phyloP scores from a whole-genome alignment of 2,797 vertebrate species.

The Acrossocheilus wenchowensis region DNA sequence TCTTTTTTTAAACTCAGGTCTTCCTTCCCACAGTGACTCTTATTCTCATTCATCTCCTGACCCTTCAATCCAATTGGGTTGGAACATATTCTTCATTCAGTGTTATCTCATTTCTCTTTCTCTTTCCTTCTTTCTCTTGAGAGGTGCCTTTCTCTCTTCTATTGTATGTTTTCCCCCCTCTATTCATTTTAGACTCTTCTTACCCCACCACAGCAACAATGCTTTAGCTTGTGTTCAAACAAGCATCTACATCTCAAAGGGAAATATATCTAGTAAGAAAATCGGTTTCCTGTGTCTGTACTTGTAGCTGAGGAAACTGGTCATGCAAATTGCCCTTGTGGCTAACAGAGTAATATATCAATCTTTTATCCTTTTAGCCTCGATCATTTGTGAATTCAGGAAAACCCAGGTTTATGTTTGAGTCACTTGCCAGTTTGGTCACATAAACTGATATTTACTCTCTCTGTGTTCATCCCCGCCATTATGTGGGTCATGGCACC shows the following conservation, averaged over 20 bases:
- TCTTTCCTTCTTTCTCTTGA: conserved; percentile 56
- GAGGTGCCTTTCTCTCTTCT: conserved; percentile 50
- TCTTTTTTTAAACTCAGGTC: conserved; percentile 45
- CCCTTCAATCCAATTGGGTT: conserved; percentile 50
- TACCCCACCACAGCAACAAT: not conserved
- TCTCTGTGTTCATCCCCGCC: not conserved
- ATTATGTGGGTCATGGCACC: conserved; percentile 36
- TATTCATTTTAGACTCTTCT: conserved; percentile 29
- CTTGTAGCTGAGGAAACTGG: not conserved
- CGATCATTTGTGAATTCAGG: not conserved
- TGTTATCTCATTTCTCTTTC: conserved; percentile 46
- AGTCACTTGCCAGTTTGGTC: conserved; percentile 21
- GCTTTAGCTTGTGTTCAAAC: not conserved
- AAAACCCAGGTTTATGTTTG: not conserved
- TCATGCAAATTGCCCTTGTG: not conserved
- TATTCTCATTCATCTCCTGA: conserved; percentile 51
- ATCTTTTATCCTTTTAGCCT: not conserved
- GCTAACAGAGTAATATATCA: not conserved
- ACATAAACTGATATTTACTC: conserved; percentile 9
- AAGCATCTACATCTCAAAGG: conserved; percentile 15
- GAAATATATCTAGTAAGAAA: conserved; percentile 25
- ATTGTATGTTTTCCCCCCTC: conserved; percentile 46
- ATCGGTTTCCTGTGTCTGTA: not conserved
- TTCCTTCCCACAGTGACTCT: conserved; percentile 54
- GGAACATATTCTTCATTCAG: conserved; percentile 50